Evolutionary conservation across 2,797 vertebrate species (phyloP).

Genomic region (Dryobates pubescens): DNA sequence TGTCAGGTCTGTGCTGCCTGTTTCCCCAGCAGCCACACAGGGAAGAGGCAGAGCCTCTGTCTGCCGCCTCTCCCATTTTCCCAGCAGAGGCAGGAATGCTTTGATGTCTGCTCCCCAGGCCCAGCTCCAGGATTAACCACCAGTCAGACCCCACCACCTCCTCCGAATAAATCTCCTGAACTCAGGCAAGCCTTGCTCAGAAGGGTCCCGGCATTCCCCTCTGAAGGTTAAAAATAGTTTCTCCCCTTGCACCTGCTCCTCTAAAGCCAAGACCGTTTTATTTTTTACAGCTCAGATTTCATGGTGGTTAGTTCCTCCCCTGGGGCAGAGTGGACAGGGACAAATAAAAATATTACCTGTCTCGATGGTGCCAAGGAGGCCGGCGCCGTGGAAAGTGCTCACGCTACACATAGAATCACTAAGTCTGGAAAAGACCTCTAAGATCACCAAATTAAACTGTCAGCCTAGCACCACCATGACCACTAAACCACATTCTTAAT

Average conservation of each 20-base stretch:
- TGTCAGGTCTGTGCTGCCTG: fast-evolving
- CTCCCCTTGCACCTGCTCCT: constrained; percentile 8
- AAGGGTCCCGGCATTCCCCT: not conserved
- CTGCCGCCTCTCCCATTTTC: not conserved
- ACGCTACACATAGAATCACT: not conserved
- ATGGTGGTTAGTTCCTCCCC: not conserved
- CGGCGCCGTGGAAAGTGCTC: not conserved
- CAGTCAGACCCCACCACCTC: not conserved
- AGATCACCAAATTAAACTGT: too few species aligned
- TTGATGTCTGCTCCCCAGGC: not conserved
- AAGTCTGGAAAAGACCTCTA: too few species aligned
- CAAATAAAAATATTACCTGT: not conserved
- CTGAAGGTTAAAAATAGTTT: constrained; percentile 28
- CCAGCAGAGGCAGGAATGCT: constrained; percentile 46
- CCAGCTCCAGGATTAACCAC: constrained; percentile 23
- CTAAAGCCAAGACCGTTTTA: not conserved
- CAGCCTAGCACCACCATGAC: too few species aligned
- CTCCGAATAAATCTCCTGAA: constrained; percentile 33
- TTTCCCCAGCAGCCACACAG: fast-evolving
- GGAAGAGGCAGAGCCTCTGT: not conserved
- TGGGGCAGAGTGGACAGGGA: fast-evolving
- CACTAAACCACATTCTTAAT: too few species aligned
- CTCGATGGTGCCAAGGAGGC: not conserved
- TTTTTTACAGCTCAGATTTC: constrained; percentile 16
- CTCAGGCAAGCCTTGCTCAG: not conserved